Percentiles rank a stretch among this genome's conserved stretches.
Conservation (phyloP, 1,140 invertebrate genomes). For the Pogonomyrmex californicus region DNA sequence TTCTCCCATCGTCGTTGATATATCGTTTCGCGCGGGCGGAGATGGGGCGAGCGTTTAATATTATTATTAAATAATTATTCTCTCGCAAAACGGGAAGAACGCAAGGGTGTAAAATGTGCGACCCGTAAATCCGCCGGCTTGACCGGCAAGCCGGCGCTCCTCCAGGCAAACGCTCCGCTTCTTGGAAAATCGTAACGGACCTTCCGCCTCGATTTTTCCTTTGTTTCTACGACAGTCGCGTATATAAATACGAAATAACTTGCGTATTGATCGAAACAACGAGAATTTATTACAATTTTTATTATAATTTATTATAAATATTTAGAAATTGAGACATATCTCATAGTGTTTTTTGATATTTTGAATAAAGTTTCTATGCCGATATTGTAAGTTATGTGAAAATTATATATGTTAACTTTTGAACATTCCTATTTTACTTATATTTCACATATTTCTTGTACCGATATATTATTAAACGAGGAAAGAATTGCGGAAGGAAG, state of each 20-base stretch:
- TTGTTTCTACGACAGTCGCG: slow-evolving; percentile 3
- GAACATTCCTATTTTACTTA: neutral
- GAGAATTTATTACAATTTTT: slow-evolving; percentile 19
- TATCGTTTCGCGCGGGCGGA: slow-evolving; percentile 23
- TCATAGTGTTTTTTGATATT: neutral
- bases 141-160: slow-evolving; percentile 29
- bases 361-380: neutral
- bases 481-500: neutral
- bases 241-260: slow-evolving; percentile 2
- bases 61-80: slow-evolving; percentile 57
- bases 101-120: slow-evolving; percentile 37
- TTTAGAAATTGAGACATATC: too few species aligned
- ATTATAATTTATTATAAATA: neutral
- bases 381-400: neutral
- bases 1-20: slow-evolving; percentile 14
- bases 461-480: neutral
- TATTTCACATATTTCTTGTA: neutral
- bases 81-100: slow-evolving; percentile 40
- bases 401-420: neutral
- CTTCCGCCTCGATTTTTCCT: slow-evolving; percentile 14
- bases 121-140: slow-evolving; percentile 41
- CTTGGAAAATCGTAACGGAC: neutral
- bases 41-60: slow-evolving; percentile 13
- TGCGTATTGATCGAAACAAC: slow-evolving; percentile 4
- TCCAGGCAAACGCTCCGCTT: slow-evolving; percentile 8